phyloP scores from a whole-genome alignment of 2,113 vertebrate species.

The Cisticola juncidis region DNA sequence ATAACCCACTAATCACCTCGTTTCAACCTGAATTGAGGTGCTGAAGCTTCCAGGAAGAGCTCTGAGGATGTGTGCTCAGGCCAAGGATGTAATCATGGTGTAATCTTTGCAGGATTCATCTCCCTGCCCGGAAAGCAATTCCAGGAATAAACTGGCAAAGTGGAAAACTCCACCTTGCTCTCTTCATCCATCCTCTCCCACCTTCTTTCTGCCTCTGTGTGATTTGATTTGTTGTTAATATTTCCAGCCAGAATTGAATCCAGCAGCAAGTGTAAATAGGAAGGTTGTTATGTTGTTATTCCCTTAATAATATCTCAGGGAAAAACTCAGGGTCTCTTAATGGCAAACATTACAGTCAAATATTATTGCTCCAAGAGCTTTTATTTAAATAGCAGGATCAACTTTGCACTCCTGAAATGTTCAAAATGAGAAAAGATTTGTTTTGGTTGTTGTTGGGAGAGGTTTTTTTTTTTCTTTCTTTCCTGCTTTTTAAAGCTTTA shows the following conservation, averaged over 20 bases:
- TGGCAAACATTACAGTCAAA: neutral
- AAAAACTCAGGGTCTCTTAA: neutral
- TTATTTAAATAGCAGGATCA: neutral
- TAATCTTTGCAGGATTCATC: neutral
- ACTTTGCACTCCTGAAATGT: neutral
- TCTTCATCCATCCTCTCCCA: neutral
- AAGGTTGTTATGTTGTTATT: neutral
- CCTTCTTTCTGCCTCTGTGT: neutral
- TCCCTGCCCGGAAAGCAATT: neutral
- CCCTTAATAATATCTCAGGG: neutral
- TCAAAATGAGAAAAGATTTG: neutral
- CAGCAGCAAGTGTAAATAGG: neutral
- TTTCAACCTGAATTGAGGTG: neutral
- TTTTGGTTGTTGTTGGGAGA: fast-evolving
- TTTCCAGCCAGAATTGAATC: neutral
- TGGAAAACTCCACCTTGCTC: neutral
- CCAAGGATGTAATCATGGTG: neutral
- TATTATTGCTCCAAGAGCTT: neutral
- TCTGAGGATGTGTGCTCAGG: neutral
- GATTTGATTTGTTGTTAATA: neutral
- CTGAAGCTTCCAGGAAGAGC: constrained; percentile 23
- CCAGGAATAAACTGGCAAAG: neutral
- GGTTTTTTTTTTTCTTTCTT: fast-evolving
- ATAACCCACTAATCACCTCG: constrained; percentile 4
- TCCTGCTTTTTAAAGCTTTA: neutral